Evolutionary conservation across 64 coral and sea anemone species (phyloP).

Genomic region (Trachythela sp.): DNA sequence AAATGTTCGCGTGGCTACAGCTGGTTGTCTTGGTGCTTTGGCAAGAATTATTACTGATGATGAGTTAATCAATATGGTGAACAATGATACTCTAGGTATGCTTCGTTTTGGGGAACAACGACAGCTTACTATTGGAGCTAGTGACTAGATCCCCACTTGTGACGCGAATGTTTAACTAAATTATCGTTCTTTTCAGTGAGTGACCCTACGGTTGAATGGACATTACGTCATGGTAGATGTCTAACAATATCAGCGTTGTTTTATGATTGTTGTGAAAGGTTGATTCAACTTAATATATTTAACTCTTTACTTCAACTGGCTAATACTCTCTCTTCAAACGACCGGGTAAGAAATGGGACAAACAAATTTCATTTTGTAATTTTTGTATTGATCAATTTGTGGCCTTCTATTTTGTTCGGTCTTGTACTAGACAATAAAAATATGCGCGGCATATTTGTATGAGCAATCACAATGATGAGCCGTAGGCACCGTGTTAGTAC

Average conservation of each 20-base stretch:
- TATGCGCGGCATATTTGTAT: no score
- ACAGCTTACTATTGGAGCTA: not conserved
- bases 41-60: constrained; percentile 60
- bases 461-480: no score
- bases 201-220: constrained; percentile 89
- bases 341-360: constrained; percentile 53
- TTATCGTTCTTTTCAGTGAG: constrained; percentile 52
- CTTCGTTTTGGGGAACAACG: not conserved
- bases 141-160: no score
- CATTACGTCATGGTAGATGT: constrained; percentile 81
- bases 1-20: constrained; percentile 73
- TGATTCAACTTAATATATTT: constrained; percentile 59
- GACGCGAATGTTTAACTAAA: no score
- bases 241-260: constrained; percentile 89
- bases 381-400: not conserved
- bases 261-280: constrained; percentile 64
- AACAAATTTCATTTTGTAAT: not conserved
- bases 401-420: no score
- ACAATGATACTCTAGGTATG: constrained; percentile 67
- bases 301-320: constrained; percentile 64
- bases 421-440: no score
- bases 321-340: constrained; percentile 62
- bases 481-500: not conserved
- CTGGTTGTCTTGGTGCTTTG: constrained; percentile 73
- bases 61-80: constrained; percentile 63